phyloP scores from a whole-genome alignment of 2,797 vertebrate genomes.

The Glyptemys insculpta region DNA sequence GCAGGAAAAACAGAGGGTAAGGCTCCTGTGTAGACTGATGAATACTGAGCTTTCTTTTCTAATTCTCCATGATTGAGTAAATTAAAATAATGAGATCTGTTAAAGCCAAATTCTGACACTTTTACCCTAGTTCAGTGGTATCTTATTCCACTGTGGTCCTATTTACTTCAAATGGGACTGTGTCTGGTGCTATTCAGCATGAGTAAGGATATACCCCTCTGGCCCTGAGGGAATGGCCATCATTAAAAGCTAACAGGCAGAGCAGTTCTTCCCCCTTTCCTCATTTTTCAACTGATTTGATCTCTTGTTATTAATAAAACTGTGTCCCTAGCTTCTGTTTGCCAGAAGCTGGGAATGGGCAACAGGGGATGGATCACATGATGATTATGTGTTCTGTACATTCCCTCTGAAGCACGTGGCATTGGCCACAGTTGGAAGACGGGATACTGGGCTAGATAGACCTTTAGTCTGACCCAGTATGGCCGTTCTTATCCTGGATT shows the following conservation, averaged over 20 bases:
- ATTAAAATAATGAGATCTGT: neutral
- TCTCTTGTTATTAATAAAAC: neutral
- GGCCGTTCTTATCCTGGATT: neutral
- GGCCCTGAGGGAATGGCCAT: neutral
- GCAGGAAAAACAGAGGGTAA: neutral
- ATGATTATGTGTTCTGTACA: too few species aligned
- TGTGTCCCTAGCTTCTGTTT: neutral
- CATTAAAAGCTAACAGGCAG: neutral
- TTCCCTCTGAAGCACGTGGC: too few species aligned
- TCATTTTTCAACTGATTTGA: neutral
- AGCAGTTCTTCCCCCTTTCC: neutral
- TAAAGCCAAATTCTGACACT: neutral
- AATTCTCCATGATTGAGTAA: neutral
- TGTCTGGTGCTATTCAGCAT: neutral
- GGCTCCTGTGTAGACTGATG: neutral
- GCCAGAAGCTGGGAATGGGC: too few species aligned
- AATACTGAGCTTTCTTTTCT: neutral
- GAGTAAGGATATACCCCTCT: conserved; percentile 24
- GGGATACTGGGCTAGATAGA: too few species aligned
- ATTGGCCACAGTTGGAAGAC: too few species aligned
- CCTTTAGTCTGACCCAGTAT: too few species aligned
- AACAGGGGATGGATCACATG: too few species aligned
- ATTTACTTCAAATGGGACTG: accelerated
- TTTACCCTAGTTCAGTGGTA: neutral
- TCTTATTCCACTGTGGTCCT: neutral